These are phyloP conservation scores for Taxidea taxus DNA, from an alignment of 2,113 vertebrate species.

Conservation along the genomic window DNA sequence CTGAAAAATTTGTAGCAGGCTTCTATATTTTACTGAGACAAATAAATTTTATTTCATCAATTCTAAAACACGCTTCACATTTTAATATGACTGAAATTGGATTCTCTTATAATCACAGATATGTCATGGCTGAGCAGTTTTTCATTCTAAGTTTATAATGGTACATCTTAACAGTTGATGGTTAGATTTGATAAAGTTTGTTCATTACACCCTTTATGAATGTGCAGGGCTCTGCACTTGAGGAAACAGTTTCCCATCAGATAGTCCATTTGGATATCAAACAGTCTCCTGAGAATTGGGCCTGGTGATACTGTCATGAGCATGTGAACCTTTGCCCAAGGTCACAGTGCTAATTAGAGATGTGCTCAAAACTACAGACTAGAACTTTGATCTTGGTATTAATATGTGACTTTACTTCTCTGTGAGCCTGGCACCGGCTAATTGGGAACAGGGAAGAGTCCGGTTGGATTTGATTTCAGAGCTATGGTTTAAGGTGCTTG, in stretches of 20 bases:
- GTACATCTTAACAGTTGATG: background rate
- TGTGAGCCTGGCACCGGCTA: background rate
- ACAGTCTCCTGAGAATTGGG: background rate
- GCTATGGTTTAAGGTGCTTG: background rate
- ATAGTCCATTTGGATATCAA: background rate
- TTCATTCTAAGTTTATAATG: slow-evolving; percentile 29
- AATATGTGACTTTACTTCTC: background rate
- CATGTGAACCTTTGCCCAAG: background rate
- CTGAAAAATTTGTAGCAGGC: background rate
- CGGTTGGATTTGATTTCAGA: background rate
- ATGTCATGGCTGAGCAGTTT: slow-evolving; percentile 18
- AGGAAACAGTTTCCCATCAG: background rate
- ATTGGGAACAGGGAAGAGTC: background rate
- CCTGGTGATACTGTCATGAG: background rate
- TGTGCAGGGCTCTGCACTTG: background rate
- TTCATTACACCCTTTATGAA: slow-evolving; percentile 7
- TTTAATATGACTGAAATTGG: slow-evolving; percentile 25
- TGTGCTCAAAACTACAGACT: background rate
- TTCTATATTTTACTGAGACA: slow-evolving; percentile 42
- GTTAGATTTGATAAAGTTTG: slow-evolving; percentile 25
- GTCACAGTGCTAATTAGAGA: background rate
- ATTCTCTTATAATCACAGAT: slow-evolving; percentile 5
- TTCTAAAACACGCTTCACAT: background rate
- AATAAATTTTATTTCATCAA: background rate
- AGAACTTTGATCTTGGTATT: background rate